Conservation (phyloP, 2,113 vertebrate genomes). For the Thermophis baileyi region DNA sequence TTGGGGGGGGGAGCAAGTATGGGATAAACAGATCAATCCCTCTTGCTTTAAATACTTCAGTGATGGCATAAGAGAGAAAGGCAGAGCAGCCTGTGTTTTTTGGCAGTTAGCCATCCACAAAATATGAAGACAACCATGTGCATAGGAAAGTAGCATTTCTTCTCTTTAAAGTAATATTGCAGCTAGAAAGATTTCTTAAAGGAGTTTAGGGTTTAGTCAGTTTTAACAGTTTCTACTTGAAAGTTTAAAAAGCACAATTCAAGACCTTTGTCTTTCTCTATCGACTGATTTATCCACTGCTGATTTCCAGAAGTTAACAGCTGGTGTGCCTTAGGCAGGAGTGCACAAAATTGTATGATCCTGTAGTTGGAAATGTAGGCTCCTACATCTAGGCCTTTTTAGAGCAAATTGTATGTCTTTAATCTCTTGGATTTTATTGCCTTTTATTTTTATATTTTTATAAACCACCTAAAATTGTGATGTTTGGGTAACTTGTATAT, state of each 20-base stretch:
- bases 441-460: not conserved
- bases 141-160: not conserved
- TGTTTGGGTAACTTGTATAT: not conserved
- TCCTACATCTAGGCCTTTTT: not conserved
- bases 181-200: not conserved
- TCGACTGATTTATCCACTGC: not conserved
- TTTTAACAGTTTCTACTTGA: not conserved
- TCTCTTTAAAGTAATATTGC: not conserved
- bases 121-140: not conserved
- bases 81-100: not conserved
- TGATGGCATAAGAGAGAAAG: not conserved
- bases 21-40: not conserved
- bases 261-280: not conserved
- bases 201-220: not conserved
- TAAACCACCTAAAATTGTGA: not conserved
- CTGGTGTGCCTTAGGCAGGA: not conserved
- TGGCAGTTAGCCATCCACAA: not conserved
- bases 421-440: not conserved
- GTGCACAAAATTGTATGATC: not conserved
- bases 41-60: not conserved
- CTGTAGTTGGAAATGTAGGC: not conserved
- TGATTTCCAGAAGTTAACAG: not conserved
- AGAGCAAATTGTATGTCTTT: not conserved
- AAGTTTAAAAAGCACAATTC: not conserved
- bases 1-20: not conserved